These are phyloP conservation scores for Mechanitis mazaeus DNA, from an alignment of 2,888 invertebrate species.

Conservation along the genomic window DNA sequence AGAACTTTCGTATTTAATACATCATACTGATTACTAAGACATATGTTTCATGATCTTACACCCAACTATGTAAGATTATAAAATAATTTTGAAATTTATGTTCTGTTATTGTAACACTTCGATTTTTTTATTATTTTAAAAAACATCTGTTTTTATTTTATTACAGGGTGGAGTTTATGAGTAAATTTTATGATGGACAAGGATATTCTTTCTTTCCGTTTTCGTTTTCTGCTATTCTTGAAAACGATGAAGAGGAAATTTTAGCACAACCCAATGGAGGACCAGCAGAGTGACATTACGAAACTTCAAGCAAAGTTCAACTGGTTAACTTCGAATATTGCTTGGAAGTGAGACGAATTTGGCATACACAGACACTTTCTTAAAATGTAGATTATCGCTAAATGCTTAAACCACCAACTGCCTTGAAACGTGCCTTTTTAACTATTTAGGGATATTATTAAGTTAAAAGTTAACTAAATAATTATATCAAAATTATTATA, in stretches of 20 bases:
- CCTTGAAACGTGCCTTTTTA: not conserved
- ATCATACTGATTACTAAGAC: too few relatives aligned
- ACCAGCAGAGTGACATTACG: slow-evolving; percentile 51
- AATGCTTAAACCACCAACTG: slow-evolving; percentile 3
- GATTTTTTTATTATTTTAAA: not conserved
- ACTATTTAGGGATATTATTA: not conserved
- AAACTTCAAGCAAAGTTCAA: slow-evolving; percentile 11
- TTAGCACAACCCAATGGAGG: slow-evolving; percentile 45
- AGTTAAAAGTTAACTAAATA: not conserved
- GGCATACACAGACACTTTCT: slow-evolving; percentile 25
- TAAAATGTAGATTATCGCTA: slow-evolving; percentile 2
- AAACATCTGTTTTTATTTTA: not conserved
- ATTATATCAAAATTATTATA: not conserved
- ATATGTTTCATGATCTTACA: too few relatives aligned
- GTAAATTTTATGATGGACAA: slow-evolving; percentile 90
- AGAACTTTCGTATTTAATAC: not conserved
- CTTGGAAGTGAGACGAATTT: slow-evolving; percentile 24
- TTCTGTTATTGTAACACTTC: not conserved
- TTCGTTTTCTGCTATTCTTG: slow-evolving; percentile 80
- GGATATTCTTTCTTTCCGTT: slow-evolving; percentile 87
- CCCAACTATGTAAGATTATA: too few relatives aligned
- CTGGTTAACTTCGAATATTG: slow-evolving; percentile 20
- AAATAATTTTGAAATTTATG: not conserved
- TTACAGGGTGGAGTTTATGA: slow-evolving; percentile 97
- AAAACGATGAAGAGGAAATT: slow-evolving; percentile 64